Evolutionary conservation across 2,113 vertebrate genomes (phyloP), one percentile per base, ranked within the genome.

Genomic region (Clarias gariepinus): DNA sequence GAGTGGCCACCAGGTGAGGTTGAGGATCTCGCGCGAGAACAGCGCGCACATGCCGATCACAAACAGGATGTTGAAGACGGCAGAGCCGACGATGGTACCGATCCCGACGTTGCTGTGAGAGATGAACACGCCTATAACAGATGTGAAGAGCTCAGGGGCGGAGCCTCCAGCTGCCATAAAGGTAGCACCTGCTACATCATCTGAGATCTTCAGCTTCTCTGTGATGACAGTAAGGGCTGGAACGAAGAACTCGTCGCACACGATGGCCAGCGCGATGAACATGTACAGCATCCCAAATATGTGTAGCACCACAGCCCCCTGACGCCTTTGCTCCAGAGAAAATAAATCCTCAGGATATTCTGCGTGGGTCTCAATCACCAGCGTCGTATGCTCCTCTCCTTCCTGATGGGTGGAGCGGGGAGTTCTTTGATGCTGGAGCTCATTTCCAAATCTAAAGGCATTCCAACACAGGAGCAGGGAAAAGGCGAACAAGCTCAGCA

Each of bases 101-200:
- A 99, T 99, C 86, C 98, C 98, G 4, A 99, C 97, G 0, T 99
- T 99, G 90, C 98, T 99, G 92, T 97, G 98, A 36, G 98, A 98
- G 90, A 99, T 89, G 90, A 99, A 99, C 41, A 99, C 97, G 69
- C 98, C 98, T 80, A 99, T 99, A 87, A 99, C 95, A 81, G 98
- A 99, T 2, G 98, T 99, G 91, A 99, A 99, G 63, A 99, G 97
- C 90, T 99, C 98, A 73, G 98, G 98, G 77, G 98, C 98, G 0
- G 98, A 99, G 15, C 98, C 98, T 78, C 98, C 98, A 0, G 98
- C 98, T 23, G 98, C 98, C 98, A 99, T 99, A 91, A 99, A 99
- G 25, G 98, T 99, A 91, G 98, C 98, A 53, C 98, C 98, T 15
- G 98, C 98, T 73, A 99, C 98, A 83, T 99, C 98, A 86, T 99